phyloP scores from a whole-genome alignment of 2,797 vertebrate genomes.

The Phylloscopus collybita region DNA sequence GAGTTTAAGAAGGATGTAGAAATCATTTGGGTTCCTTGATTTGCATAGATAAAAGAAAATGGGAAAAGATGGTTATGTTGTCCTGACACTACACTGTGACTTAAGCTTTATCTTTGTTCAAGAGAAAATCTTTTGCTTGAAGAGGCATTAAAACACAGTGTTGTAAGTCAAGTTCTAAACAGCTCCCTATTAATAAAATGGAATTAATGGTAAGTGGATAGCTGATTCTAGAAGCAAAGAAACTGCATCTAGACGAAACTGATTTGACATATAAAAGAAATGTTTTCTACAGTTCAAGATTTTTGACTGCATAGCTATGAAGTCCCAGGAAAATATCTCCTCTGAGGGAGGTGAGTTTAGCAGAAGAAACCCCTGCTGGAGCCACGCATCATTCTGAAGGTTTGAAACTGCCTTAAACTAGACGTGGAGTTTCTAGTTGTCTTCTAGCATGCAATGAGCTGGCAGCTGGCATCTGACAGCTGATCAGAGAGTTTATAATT shows the following conservation, averaged over 20 bases:
- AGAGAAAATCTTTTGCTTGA: not conserved
- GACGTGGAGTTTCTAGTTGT: fast-evolving
- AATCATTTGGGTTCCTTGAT: not conserved
- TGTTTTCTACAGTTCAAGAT: not conserved
- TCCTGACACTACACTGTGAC: not conserved
- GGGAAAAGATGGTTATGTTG: not conserved
- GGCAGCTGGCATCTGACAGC: not conserved
- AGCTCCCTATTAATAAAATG: not conserved
- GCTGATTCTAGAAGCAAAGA: not conserved
- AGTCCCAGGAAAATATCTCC: not conserved
- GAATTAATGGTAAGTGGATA: not conserved
- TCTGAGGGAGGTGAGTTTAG: not conserved
- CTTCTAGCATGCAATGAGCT: not conserved
- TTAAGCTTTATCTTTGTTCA: not conserved
- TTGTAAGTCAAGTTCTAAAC: not conserved
- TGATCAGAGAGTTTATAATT: not conserved
- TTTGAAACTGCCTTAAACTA: not conserved
- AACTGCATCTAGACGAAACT: not conserved
- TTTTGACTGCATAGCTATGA: not conserved
- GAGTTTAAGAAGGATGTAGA: slow-evolving; percentile 3
- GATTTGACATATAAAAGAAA: not conserved
- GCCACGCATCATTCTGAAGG: not conserved
- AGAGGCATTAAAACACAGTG: not conserved
- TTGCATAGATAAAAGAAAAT: not conserved
- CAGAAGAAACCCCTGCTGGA: not conserved